phyloP scores from a whole-genome alignment of 2,113 vertebrate species.

The Hemiprocne comata region DNA sequence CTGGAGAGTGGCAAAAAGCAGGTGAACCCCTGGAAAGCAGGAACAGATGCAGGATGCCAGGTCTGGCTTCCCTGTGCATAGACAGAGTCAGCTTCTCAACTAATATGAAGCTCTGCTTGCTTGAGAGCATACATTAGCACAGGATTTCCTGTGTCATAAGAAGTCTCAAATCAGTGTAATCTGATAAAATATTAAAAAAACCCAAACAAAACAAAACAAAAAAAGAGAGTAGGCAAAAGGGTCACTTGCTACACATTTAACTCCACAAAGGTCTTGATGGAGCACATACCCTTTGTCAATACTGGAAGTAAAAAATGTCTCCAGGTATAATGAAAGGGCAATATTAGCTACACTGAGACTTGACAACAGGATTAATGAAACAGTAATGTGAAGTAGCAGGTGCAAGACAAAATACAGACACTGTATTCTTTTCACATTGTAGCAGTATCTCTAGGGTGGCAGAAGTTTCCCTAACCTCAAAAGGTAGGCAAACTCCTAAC shows the following conservation, averaged over 20 bases:
- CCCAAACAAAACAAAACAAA: no score
- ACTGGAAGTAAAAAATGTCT: neutral
- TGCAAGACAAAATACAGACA: neutral
- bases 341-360: neutral
- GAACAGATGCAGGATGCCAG: neutral
- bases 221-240: neutral
- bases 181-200: neutral
- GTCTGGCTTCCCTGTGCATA: neutral
- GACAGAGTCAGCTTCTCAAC: neutral
- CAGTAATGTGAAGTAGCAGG: neutral
- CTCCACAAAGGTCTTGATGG: neutral
- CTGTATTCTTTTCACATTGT: neutral
- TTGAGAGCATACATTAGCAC: neutral
- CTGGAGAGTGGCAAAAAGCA: neutral
- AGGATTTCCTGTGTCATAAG: neutral
- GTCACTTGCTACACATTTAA: neutral
- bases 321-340: neutral
- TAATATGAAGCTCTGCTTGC: neutral
- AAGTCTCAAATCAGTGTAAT: neutral
- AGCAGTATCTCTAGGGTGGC: neutral
- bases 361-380: neutral
- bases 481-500: neutral
- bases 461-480: neutral
- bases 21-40: neutral
- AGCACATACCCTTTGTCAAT: neutral